A percentile compares a stretch with the other conserved stretches of the same genome.
phyloP scores from a whole-genome alignment of 2,113 vertebrate genomes.

The Xenus cinereus region DNA sequence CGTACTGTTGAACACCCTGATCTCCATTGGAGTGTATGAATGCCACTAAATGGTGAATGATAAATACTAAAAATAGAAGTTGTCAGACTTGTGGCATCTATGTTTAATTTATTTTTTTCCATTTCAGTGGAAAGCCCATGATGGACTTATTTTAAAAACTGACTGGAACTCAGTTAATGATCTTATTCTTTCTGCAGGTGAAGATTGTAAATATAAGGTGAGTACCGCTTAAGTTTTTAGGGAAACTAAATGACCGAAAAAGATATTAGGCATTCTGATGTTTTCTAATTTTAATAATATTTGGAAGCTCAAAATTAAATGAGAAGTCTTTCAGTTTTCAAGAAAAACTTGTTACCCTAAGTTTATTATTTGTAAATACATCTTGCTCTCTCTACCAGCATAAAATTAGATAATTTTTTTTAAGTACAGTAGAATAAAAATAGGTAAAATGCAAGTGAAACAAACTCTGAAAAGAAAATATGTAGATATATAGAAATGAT shows the following conservation, averaged over 20 bases:
- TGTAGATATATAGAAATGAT: neutral
- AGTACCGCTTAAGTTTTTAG: neutral
- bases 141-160: constrained; percentile 91
- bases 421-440: neutral
- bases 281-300: neutral
- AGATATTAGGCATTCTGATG: neutral
- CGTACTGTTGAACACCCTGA: neutral
- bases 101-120: neutral
- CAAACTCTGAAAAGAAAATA: neutral
- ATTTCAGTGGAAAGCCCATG: constrained; percentile 94
- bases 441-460: neutral
- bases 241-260: neutral
- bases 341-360: neutral
- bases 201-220: constrained; percentile 99
- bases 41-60: neutral
- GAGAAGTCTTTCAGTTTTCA: neutral
- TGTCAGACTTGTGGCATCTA: neutral
- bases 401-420: neutral
- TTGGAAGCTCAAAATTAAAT: neutral
- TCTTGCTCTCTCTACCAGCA: neutral
- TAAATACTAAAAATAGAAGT: neutral
- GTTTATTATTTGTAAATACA: neutral
- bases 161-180: constrained; percentile 97
- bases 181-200: constrained; percentile 91
- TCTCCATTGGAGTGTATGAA: neutral